Evolutionary conservation across 2,797 vertebrate species (phyloP).

Genomic region (Bovichtus diacanthus): DNA sequence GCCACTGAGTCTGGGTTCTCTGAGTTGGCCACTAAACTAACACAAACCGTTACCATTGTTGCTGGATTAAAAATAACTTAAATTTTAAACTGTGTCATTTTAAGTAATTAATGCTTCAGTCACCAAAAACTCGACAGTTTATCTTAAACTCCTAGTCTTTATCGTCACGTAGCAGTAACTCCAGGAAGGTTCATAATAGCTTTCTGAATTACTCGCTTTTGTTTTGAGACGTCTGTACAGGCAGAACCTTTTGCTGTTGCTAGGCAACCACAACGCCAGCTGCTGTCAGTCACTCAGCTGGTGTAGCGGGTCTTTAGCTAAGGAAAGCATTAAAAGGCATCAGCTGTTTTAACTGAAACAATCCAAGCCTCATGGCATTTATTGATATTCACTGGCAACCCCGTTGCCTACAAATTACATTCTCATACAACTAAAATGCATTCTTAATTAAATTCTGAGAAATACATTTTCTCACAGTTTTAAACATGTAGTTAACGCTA

Average conservation of each 20-base stretch:
- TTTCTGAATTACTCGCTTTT: not conserved
- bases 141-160: not conserved
- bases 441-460: no score
- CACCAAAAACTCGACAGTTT: no score
- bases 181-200: not conserved
- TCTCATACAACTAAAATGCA: no score
- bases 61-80: not conserved
- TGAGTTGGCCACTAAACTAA: not conserved
- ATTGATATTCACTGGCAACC: constrained; percentile 19
- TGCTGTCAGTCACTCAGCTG: constrained; percentile 22
- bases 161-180: not conserved
- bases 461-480: no score
- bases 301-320: constrained; percentile 33
- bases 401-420: no score
- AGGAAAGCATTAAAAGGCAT: constrained; percentile 28
- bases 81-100: not conserved
- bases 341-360: constrained; percentile 11
- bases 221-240: not conserved
- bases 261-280: constrained; percentile 12
- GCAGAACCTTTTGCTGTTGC: not conserved
- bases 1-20: no score
- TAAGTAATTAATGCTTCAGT: not conserved
- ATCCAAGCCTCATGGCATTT: not conserved
- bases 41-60: not conserved
- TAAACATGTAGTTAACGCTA: no score